A percentile compares a stretch with the other conserved stretches of the same genome.
These are phyloP conservation scores for Nephrotoma guestfalica DNA, from an alignment of 2,888 invertebrate species.

Conservation along the genomic window DNA sequence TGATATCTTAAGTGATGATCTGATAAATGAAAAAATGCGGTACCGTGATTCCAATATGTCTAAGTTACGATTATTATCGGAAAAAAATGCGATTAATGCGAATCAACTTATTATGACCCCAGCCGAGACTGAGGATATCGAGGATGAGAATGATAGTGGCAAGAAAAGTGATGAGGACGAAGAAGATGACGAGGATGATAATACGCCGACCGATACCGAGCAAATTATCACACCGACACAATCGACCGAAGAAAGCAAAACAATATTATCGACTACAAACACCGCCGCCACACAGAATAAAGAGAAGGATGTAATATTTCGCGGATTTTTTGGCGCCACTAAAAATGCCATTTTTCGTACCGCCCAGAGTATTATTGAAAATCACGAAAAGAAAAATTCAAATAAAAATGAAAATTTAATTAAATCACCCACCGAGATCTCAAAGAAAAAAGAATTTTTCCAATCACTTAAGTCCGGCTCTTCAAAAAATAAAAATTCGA, in stretches of 20 bases:
- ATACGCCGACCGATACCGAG: background rate
- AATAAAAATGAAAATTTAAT: conserved; percentile 20
- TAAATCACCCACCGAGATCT: conserved; percentile 29
- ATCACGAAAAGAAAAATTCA: conserved; percentile 32
- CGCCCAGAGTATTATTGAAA: conserved; percentile 33
- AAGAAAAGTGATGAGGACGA: conserved; percentile 3
- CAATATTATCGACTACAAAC: background rate
- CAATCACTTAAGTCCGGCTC: conserved; percentile 24
- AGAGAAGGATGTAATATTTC: conserved; percentile 30
- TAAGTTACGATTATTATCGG: background rate
- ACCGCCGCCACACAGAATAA: background rate
- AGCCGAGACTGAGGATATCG: conserved; percentile 11
- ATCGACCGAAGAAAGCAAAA: background rate
- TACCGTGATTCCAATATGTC: background rate
- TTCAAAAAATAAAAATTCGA: conserved; percentile 26
- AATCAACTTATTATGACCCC: conserved; percentile 16
- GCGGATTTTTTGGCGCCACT: conserved; percentile 31
- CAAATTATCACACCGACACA: background rate
- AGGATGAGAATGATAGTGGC: conserved; percentile 14
- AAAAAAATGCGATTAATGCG: background rate
- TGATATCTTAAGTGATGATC: conserved; percentile 15
- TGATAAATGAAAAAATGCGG: conserved; percentile 11
- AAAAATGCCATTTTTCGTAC: conserved; percentile 34
- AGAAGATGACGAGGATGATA: conserved; percentile 13
- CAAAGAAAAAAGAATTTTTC: conserved; percentile 31